phyloP scores from a whole-genome alignment of 2,113 vertebrate species.

The Chloroceryle aenea region DNA sequence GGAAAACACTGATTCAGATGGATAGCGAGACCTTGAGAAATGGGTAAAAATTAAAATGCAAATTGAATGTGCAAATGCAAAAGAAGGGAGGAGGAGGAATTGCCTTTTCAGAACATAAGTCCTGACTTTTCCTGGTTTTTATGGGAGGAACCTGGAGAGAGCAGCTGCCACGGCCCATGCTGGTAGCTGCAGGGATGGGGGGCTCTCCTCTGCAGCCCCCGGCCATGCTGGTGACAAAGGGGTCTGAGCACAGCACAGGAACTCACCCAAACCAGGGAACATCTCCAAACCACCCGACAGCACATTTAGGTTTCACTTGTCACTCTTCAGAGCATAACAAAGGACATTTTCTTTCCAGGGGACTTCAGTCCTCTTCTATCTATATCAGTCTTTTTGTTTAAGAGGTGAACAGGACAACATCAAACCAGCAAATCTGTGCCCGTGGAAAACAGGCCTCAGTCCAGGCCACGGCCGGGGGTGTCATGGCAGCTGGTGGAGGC shows the following conservation, averaged over 20 bases:
- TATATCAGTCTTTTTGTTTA: neutral
- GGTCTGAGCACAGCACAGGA: neutral
- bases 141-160: neutral
- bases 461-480: neutral
- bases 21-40: conserved; percentile 23
- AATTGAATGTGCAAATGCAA: conserved; percentile 4
- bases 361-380: neutral
- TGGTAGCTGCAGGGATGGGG: neutral
- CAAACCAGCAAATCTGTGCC: neutral
- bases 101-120: neutral
- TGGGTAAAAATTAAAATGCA: conserved; percentile 5
- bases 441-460: too few species aligned
- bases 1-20: conserved; percentile 18
- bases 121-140: neutral
- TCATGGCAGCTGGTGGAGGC: neutral
- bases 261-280: neutral
- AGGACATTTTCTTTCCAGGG: neutral
- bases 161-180: neutral
- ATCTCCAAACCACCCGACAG: neutral
- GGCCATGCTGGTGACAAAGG: too few species aligned
- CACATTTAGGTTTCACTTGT: neutral
- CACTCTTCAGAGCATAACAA: neutral
- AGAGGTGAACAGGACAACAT: neutral
- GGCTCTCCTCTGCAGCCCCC: neutral
- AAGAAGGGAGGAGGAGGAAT: neutral